A percentile compares a stretch with the other conserved stretches of the same genome.
phyloP scores from a whole-genome alignment of 1,140 invertebrate species.

The Drosophila pseudoananassae region DNA sequence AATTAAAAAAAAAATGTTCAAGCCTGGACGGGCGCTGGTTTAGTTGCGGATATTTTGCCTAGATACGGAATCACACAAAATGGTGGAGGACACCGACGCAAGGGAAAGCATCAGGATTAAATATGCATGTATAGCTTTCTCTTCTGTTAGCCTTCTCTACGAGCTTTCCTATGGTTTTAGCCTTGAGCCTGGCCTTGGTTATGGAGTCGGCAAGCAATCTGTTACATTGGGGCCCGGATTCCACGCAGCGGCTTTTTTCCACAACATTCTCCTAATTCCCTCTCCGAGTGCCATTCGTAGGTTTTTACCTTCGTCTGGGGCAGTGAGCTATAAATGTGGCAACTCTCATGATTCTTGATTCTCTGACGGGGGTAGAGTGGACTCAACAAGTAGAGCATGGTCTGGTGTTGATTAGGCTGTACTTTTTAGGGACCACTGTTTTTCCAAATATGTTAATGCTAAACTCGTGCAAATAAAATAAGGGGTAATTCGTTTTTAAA shows the following conservation, averaged over 20 bases:
- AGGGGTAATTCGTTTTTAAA: background rate
- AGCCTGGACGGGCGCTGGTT: background rate
- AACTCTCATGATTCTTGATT: constrained; percentile 4
- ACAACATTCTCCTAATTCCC: background rate
- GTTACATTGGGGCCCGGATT: constrained; percentile 60
- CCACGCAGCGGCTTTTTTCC: constrained; percentile 29
- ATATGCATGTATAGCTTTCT: constrained; percentile 3
- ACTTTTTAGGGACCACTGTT: background rate
- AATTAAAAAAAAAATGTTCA: constrained; percentile 2
- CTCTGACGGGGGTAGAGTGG: background rate
- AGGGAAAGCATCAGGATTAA: constrained; percentile 11
- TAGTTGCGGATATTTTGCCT: background rate
- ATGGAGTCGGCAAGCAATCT: constrained; percentile 49
- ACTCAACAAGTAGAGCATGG: constrained; percentile 51
- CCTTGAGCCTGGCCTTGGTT: constrained; percentile 24
- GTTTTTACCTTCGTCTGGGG: constrained; percentile 46
- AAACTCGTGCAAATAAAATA: too few relatives aligned
- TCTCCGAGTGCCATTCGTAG: constrained; percentile 36
- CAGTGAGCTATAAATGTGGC: constrained; percentile 3
- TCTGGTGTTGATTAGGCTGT: too few relatives aligned
- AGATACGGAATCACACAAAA: constrained; percentile 1
- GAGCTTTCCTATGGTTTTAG: constrained; percentile 55
- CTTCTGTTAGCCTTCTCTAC: background rate
- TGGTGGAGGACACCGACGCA: background rate
- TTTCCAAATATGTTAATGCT: background rate